These are phyloP conservation scores for Sarcoramphus papa DNA, from an alignment of 2,797 vertebrate species.

Conservation along the genomic window DNA sequence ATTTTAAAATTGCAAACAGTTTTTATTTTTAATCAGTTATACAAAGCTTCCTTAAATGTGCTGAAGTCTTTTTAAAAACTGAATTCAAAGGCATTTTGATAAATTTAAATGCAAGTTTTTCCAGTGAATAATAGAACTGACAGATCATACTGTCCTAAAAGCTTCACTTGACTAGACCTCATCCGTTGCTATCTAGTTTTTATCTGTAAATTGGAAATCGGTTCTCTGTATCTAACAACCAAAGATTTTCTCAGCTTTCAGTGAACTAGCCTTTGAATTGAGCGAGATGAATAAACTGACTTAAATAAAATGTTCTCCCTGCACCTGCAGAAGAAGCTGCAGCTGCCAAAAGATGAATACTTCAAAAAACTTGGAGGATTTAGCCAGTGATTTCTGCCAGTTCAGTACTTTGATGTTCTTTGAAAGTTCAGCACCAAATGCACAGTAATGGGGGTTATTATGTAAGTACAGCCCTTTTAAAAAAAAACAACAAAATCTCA, in stretches of 20 bases:
- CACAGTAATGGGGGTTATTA: background rate
- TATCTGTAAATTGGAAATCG: background rate
- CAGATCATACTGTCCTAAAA: background rate
- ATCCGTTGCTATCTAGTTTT: background rate
- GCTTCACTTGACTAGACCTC: background rate
- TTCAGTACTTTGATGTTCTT: slow-evolving; percentile 38
- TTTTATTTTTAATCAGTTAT: background rate
- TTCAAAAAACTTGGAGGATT: slow-evolving; percentile 19
- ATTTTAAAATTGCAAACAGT: background rate
- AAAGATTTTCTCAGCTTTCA: slow-evolving; percentile 40
- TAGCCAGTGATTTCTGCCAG: slow-evolving; percentile 2
- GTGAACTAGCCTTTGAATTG: slow-evolving; percentile 42
- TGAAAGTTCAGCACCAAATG: slow-evolving; percentile 33
- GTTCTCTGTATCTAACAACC: slow-evolving; percentile 20
- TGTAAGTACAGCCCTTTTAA: background rate
- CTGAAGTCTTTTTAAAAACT: background rate
- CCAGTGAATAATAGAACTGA: background rate
- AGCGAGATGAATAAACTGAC: slow-evolving; percentile 30
- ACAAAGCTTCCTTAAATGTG: background rate
- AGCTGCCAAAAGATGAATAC: slow-evolving; percentile 54
- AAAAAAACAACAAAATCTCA: background rate
- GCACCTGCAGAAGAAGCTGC: slow-evolving; percentile 58
- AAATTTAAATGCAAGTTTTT: background rate
- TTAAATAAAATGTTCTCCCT: slow-evolving; percentile 24
- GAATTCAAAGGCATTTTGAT: background rate